These are phyloP conservation scores for Chlamydotis undulata DNA, from an alignment of 2,113 vertebrate genomes.

Conservation along the genomic window DNA sequence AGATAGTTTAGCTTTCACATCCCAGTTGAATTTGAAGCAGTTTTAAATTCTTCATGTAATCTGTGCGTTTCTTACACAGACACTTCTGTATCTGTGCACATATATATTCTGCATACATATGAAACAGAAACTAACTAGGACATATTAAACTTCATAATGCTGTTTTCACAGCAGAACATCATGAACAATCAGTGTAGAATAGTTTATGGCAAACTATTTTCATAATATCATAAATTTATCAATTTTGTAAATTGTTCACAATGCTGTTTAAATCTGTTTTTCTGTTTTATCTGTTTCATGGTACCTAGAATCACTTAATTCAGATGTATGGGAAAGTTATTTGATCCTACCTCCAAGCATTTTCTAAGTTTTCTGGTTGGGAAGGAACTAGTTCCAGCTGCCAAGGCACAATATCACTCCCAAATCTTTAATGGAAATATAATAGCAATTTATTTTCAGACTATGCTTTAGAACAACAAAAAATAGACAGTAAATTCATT, in stretches of 20 bases:
- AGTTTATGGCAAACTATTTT: not conserved
- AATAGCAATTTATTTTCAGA: not conserved
- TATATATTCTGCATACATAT: not conserved
- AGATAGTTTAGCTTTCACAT: not conserved
- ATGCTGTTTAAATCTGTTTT: not conserved
- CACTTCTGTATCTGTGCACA: not conserved
- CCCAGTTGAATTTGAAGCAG: not conserved
- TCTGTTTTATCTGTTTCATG: not conserved
- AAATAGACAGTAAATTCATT: not conserved
- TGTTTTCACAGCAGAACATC: not conserved
- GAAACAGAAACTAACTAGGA: not conserved
- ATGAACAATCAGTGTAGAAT: not conserved
- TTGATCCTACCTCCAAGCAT: constrained; percentile 76
- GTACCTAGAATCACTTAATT: not conserved
- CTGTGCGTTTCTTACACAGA: not conserved
- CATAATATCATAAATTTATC: not conserved
- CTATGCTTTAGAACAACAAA: not conserved
- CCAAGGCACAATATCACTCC: constrained; percentile 74
- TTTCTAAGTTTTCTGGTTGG: constrained; percentile 74
- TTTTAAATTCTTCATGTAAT: not conserved
- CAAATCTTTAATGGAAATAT: constrained; percentile 69
- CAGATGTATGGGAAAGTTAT: not conserved
- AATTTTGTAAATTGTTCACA: not conserved
- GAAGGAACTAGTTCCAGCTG: constrained; percentile 70
- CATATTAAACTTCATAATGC: not conserved